Conservation (phyloP, 2,113 vertebrate species). For the Myotis brandtii region DNA sequence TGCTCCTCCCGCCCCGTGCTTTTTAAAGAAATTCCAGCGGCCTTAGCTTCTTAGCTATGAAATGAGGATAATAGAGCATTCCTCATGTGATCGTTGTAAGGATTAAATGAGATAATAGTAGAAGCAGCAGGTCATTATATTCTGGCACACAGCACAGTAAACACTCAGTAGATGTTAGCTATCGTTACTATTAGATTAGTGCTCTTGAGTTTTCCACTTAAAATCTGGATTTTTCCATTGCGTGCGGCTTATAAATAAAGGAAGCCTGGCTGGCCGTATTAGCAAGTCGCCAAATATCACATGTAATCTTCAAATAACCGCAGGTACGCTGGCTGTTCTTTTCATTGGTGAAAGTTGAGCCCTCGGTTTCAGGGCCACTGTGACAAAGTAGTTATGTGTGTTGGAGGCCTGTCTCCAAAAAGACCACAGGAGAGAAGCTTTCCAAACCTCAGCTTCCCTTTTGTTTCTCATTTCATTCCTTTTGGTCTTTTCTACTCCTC, state of each 20-base stretch:
- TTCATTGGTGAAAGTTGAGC: not conserved
- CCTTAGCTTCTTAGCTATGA: not conserved
- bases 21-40: not conserved
- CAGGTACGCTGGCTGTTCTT: not conserved
- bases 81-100: not conserved
- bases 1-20: not conserved
- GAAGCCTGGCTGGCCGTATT: not conserved
- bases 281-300: not conserved
- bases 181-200: not conserved
- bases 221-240: slow-evolving; percentile 24
- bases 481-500: not conserved
- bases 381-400: not conserved
- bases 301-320: not conserved
- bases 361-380: not conserved
- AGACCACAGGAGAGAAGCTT: not conserved
- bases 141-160: not conserved
- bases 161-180: not conserved
- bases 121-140: not conserved
- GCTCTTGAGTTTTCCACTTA: slow-evolving; percentile 1
- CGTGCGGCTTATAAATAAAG: not conserved
- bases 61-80: not conserved
- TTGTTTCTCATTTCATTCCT: not conserved
- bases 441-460: not conserved
- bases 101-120: not conserved
- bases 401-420: not conserved